Evolutionary conservation across 2,113 vertebrate genomes (phyloP), one percentile per base, ranked within the genome.

Genomic region (Notothenia rossii): DNA sequence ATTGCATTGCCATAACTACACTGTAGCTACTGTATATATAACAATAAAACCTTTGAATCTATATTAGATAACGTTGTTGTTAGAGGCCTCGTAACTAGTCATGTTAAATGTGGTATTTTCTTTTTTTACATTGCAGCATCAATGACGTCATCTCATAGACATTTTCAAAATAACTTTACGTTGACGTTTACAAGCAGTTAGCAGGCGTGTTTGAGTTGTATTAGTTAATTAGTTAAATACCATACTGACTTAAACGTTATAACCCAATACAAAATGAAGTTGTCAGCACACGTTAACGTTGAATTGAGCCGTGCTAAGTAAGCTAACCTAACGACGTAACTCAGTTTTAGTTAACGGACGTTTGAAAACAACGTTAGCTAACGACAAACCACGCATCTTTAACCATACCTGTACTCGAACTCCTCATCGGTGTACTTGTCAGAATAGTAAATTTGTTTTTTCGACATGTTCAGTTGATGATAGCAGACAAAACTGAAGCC

Each of bases 351-450:
- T 63, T 10, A 66, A 77, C 68, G 36, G 43, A 75, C 48, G 10
- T 29, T 63, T 58, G 61, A 48, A 75, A 76, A 73, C 56, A 68
- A 40, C 72, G 25, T 59, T 43, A 12, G 43, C 9, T 33, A 36
- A 53, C 36, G 36, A 40, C 36, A 46, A 17, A 1, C 1, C 7
- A 18, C 11, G 10, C 6, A 7, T 46, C 67, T 22, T 9, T 7
- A 15, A 18, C 8, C 20, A 1, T 69, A 95, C 95, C 95, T 95
- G 90, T 95, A 95, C 73, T 95, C 95, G 56, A 90, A 95, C 60
- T 94, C 93, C 13, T 95, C 95, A 17, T 95, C 95, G 40, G 76
- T 93, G 89, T 95, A 95, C 74, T 95, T 95, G 74, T 95, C 95
- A 5, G 95, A 95, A 46, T 95, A 95, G 83, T 93, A 93, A 80